Conservation (phyloP, 2,797 vertebrate species). For the Astyanax mexicanus region DNA sequence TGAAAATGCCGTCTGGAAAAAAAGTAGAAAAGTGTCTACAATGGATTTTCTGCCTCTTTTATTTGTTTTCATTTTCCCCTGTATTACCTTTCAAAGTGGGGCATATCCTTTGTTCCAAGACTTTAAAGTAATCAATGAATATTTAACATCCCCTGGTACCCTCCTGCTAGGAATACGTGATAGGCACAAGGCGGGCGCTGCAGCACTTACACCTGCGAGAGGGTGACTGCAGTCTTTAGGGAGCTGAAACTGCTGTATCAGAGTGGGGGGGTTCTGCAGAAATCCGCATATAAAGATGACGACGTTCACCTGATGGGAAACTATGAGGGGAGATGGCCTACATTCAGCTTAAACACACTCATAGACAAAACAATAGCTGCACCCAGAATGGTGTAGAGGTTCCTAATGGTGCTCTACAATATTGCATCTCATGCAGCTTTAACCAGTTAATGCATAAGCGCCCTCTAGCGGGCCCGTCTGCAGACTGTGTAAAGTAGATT, state of each 20-base stretch:
- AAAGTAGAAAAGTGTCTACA: conserved; percentile 33
- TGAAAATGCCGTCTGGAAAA: conserved; percentile 38
- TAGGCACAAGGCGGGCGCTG: conserved; percentile 24
- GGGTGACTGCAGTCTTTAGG: conserved; percentile 15
- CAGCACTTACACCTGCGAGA: conserved; percentile 17
- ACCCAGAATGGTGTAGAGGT: too few species aligned
- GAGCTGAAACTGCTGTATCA: conserved; percentile 19
- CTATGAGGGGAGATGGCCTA: neutral
- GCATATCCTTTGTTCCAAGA: conserved; percentile 45
- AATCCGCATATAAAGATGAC: neutral
- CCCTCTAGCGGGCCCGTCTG: too few species aligned
- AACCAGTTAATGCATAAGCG: too few species aligned
- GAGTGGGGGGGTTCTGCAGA: conserved; percentile 20
- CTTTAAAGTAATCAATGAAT: conserved; percentile 59
- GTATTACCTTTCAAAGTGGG: conserved; percentile 44
- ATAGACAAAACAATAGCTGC: too few species aligned
- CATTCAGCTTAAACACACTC: neutral
- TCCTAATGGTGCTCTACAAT: too few species aligned
- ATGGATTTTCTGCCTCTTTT: conserved; percentile 38
- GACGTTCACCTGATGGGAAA: conserved; percentile 5
- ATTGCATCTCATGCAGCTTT: too few species aligned
- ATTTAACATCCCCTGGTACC: conserved; percentile 41
- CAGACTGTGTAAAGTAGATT: too few species aligned
- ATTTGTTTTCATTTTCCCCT: conserved; percentile 43
- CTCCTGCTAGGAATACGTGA: conserved; percentile 44